Conservation (phyloP, 1,140 invertebrate genomes). For the Harlomillsia oculata region DNA sequence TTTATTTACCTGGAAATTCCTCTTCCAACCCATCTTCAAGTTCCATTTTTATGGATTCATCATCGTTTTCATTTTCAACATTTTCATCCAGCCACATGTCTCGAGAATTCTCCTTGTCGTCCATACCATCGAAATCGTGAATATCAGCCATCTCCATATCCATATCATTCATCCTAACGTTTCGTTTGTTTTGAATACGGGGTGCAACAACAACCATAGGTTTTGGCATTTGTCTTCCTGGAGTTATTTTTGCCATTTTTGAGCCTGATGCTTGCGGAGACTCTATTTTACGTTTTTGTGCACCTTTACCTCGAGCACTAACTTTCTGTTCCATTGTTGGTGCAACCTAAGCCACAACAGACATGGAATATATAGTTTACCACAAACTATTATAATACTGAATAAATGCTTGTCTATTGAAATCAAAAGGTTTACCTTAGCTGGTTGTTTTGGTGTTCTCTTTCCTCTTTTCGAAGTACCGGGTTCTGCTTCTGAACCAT, state of each 20-base stretch:
- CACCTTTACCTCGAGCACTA: background rate
- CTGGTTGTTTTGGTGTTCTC: background rate
- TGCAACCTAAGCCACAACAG: background rate
- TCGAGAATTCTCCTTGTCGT: conserved; percentile 23
- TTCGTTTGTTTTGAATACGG: too few species aligned
- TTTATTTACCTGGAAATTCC: too few species aligned
- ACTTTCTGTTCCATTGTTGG: too few species aligned
- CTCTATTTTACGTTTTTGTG: background rate
- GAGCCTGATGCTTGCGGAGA: too few species aligned
- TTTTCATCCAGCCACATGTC: conserved; percentile 10
- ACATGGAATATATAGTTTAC: background rate
- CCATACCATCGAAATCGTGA: conserved; percentile 4
- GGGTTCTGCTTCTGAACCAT: conserved; percentile 3
- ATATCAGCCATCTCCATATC: too few species aligned
- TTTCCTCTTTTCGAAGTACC: conserved; percentile 4
- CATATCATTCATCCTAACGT: too few species aligned
- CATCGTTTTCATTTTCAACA: conserved; percentile 6
- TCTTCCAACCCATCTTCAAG: background rate
- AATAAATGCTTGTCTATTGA: background rate
- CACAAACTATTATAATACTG: background rate
- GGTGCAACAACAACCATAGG: too few species aligned
- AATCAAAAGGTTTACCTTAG: background rate
- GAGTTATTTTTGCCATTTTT: too few species aligned
- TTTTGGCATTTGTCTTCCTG: too few species aligned
- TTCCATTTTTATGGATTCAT: background rate